Conservation (phyloP, 2,888 invertebrate species). For the Mimas tiliae region DNA sequence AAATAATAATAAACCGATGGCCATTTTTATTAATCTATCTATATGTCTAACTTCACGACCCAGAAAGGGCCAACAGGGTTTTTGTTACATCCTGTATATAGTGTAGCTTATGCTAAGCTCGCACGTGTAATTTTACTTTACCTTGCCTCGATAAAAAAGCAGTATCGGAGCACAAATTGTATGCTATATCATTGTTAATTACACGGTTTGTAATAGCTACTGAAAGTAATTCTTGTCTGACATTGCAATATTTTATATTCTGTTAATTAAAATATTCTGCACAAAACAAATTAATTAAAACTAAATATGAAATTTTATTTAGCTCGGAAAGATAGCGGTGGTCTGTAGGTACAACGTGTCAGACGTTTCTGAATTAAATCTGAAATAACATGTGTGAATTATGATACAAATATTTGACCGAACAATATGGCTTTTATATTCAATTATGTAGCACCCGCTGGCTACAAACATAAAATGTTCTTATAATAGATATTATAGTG, state of each 20-base stretch:
- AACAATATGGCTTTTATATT: neutral
- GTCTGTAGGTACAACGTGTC: neutral
- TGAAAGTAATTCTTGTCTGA: conserved; percentile 19
- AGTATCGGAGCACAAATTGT: conserved; percentile 7
- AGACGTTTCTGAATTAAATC: conserved; percentile 1
- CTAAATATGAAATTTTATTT: conserved; percentile 24
- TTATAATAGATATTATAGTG: conserved; percentile 13
- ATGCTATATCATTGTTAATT: conserved; percentile 18
- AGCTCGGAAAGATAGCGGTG: neutral
- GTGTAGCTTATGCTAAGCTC: no score
- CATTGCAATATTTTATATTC: conserved; percentile 18
- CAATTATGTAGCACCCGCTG: neutral
- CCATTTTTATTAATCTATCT: no score
- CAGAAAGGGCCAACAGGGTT: no score
- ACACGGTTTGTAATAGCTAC: neutral
- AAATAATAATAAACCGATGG: no score
- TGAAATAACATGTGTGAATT: neutral
- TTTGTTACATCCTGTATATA: no score
- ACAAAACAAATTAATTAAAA: conserved; percentile 6
- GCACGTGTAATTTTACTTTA: no score
- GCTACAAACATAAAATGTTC: neutral
- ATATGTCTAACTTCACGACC: no score
- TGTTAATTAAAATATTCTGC: conserved; percentile 19
- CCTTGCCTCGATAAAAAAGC: conserved; percentile 4
- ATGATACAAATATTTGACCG: neutral